Conservation (phyloP, 37 sponge, comb jelly and placozoan genomes). For the Spongilla lacustris region DNA sequence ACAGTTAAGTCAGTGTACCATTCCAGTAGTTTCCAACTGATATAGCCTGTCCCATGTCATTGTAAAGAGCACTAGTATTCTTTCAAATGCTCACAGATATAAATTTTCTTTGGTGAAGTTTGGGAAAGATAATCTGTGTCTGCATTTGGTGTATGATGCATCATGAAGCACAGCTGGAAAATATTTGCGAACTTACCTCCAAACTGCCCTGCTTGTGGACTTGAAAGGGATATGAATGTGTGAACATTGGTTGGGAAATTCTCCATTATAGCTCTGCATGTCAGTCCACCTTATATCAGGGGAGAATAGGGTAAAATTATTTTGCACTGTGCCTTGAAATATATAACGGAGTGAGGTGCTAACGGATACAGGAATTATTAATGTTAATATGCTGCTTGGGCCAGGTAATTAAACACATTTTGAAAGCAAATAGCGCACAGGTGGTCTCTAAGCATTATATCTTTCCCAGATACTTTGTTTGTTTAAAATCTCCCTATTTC, state of each 20-base stretch:
- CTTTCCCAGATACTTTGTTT: no score
- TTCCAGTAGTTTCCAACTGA: conserved; percentile 82
- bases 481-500: no score
- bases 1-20: no score
- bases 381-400: no score
- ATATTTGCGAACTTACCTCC: conserved; percentile 67
- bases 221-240: conserved; percentile 83
- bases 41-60: conserved; percentile 40
- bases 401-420: no score
- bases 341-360: no score
- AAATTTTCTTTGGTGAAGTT: conserved; percentile 59
- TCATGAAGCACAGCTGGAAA: background rate
- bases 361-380: no score
- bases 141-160: background rate
- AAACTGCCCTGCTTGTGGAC: conserved; percentile 86
- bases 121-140: conserved; percentile 76
- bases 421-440: no score
- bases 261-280: conserved; percentile 78
- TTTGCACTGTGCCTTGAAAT: background rate
- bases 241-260: conserved; percentile 68
- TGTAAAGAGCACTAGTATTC: conserved; percentile 29
- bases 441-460: no score
- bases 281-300: conserved; percentile 66
- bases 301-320: background rate
- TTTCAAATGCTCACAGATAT: conserved; percentile 49